phyloP scores from a whole-genome alignment of 1,140 invertebrate species.

The Panagrolaimus sp. region DNA sequence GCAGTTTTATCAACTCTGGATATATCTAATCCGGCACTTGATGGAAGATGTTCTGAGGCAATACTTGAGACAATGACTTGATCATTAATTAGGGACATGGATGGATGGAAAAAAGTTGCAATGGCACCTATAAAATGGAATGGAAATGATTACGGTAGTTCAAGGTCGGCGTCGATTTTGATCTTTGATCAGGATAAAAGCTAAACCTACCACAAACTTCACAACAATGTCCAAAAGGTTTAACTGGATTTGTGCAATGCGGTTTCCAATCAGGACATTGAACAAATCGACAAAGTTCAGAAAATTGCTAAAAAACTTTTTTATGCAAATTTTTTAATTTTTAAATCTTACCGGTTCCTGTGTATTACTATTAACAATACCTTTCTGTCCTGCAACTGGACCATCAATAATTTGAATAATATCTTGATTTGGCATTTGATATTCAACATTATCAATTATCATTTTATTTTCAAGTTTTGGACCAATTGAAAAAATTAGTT shows the following conservation, averaged over 20 bases:
- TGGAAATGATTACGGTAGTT: too few relatives aligned
- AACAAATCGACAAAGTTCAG: conserved; percentile 6
- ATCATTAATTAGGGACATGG: background rate
- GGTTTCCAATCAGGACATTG: background rate
- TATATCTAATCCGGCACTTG: background rate
- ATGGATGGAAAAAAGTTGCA: background rate
- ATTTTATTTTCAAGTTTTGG: background rate
- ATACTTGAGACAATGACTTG: background rate
- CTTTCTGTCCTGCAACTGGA: background rate
- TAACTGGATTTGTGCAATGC: background rate
- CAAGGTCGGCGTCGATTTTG: too few relatives aligned
- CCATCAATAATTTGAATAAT: background rate
- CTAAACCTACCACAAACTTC: background rate
- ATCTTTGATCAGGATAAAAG: too few relatives aligned
- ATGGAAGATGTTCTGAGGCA: background rate
- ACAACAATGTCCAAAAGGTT: background rate
- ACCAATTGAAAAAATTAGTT: background rate
- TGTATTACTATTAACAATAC: background rate
- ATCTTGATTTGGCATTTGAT: background rate
- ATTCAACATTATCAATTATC: background rate
- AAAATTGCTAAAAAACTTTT: conserved; percentile 5
- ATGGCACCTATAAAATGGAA: background rate
- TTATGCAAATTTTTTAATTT: background rate
- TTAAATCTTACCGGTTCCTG: background rate
- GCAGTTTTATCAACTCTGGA: background rate